These are phyloP conservation scores for Seira musarum DNA, from an alignment of 2,888 invertebrate genomes.

Conservation along the genomic window DNA sequence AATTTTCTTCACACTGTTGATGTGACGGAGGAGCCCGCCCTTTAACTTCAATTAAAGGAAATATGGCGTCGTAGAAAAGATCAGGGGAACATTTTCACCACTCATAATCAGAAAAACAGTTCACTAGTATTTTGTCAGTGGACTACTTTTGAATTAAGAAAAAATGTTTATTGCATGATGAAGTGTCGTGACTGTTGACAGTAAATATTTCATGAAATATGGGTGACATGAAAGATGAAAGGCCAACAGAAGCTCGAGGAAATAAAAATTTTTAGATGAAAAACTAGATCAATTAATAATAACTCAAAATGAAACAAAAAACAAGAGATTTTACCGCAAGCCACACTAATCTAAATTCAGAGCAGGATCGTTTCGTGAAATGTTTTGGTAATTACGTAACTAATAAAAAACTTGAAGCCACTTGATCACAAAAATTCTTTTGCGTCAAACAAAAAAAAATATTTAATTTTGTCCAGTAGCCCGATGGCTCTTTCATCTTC, in stretches of 20 bases:
- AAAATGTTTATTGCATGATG: background rate
- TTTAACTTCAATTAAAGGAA: slow-evolving; percentile 49
- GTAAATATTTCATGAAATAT: slow-evolving; percentile 8
- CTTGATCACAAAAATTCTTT: background rate
- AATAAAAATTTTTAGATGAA: slow-evolving; percentile 20
- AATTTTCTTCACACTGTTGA: slow-evolving; percentile 48
- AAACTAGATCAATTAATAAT: slow-evolving; percentile 50
- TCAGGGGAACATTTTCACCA: background rate
- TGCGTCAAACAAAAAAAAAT: too few relatives aligned
- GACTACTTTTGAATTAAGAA: background rate
- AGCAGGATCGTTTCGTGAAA: background rate
- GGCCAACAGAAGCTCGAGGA: too few relatives aligned
- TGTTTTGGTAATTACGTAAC: background rate
- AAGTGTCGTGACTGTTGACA: slow-evolving; percentile 2
- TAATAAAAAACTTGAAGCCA: slow-evolving; percentile 3
- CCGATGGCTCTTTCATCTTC: background rate
- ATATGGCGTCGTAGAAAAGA: slow-evolving; percentile 23
- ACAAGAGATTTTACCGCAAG: background rate
- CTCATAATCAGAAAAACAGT: slow-evolving; percentile 37
- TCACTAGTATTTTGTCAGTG: slow-evolving; percentile 29
- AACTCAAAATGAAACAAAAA: slow-evolving; percentile 17
- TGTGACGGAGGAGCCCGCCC: slow-evolving; percentile 44
- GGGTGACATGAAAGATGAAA: background rate
- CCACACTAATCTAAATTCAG: background rate
- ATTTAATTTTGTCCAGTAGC: background rate